These are phyloP conservation scores for Candidula unifasciata DNA, from an alignment of 2,888 invertebrate species.

Conservation along the genomic window DNA sequence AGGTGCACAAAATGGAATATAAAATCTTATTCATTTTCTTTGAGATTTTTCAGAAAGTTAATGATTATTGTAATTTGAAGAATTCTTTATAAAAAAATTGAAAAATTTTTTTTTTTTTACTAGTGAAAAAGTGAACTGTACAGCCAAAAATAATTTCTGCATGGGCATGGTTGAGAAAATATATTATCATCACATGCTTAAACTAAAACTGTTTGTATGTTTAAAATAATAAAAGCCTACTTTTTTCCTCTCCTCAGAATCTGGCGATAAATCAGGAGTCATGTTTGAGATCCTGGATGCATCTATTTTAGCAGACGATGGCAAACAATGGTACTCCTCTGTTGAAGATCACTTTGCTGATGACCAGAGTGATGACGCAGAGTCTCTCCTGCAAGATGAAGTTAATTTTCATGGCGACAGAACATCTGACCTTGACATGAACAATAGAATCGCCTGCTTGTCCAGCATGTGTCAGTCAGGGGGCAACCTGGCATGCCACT, in stretches of 20 bases:
- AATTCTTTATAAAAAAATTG: no score
- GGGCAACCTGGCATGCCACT: slow-evolving; percentile 36
- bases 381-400: background rate
- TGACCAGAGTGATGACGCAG: background rate
- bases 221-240: no score
- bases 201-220: no score
- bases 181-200: no score
- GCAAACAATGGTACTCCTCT: slow-evolving; percentile 26
- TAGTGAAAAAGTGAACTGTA: no score
- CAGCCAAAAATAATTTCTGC: no score
- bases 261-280: slow-evolving; percentile 35
- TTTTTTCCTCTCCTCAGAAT: slow-evolving; percentile 23
- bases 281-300: slow-evolving; percentile 35
- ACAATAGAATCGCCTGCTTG: slow-evolving; percentile 24
- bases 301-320: slow-evolving; percentile 25
- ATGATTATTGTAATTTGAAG: no score
- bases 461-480: slow-evolving; percentile 49
- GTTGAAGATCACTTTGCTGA: background rate
- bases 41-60: no score
- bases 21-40: no score
- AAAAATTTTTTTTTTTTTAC: no score
- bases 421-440: background rate
- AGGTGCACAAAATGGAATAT: no score
- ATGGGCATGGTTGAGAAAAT: no score
- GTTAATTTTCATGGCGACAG: background rate